These are phyloP conservation scores for Brachyalestes nurse DNA, from an alignment of 2,797 vertebrate genomes.

Conservation along the genomic window DNA sequence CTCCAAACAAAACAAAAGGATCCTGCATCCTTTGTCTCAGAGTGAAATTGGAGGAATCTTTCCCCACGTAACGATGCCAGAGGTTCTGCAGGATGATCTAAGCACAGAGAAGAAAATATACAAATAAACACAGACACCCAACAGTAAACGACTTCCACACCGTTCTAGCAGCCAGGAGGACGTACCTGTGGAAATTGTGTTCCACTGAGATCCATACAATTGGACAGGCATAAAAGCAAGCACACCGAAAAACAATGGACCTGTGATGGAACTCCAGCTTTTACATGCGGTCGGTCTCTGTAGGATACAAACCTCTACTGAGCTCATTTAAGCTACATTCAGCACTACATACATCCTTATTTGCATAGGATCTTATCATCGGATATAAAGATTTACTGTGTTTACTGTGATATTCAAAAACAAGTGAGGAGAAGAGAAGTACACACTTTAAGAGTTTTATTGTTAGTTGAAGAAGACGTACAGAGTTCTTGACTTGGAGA, in stretches of 20 bases:
- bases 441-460: too few relatives aligned
- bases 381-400: too few relatives aligned
- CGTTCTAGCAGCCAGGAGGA: constrained; percentile 25
- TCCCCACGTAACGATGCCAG: background rate
- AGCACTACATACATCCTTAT: background rate
- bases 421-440: too few relatives aligned
- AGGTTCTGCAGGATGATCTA: constrained; percentile 12
- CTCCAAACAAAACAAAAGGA: constrained; percentile 9
- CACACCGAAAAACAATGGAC: background rate
- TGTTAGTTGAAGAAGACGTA: too few relatives aligned
- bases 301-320: background rate
- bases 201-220: constrained; percentile 1
- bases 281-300: background rate
- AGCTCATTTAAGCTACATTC: constrained; percentile 1
- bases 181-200: background rate
- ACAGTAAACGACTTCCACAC: constrained; percentile 6
- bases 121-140: background rate
- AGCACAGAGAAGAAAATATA: background rate
- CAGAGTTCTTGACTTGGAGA: too few relatives aligned
- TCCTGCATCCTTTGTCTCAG: constrained; percentile 3
- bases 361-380: background rate
- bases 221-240: constrained; percentile 1
- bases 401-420: too few relatives aligned
- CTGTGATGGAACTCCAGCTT: background rate
- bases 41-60: background rate